These are phyloP conservation scores for Melanotus villosus DNA, from an alignment of 2,888 invertebrate genomes.

Conservation along the genomic window DNA sequence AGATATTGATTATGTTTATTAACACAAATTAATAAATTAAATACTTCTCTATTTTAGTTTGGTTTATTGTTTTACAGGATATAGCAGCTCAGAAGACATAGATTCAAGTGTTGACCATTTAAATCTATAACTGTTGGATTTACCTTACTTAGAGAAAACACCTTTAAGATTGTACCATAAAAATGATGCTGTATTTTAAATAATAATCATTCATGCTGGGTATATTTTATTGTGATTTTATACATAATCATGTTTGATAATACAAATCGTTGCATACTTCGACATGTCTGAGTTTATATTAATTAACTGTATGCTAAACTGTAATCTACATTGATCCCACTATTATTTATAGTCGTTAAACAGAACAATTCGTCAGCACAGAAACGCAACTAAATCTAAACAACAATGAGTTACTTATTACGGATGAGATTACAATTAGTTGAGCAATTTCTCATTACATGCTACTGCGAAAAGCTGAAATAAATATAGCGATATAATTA, in stretches of 20 bases:
- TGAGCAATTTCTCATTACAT: conserved; percentile 40
- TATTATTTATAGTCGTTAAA: conserved; percentile 38
- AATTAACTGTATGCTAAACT: conserved; percentile 30
- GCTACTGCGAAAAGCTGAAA: conserved; percentile 13
- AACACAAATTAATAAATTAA: too few species aligned
- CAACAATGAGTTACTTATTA: conserved; percentile 18
- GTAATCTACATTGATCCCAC: conserved; percentile 51
- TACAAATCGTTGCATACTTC: conserved; percentile 46
- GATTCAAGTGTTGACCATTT: too few species aligned
- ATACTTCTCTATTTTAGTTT: too few species aligned
- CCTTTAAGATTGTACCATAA: too few species aligned
- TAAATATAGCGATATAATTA: not conserved
- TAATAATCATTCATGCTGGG: not conserved
- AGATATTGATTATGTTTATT: too few species aligned
- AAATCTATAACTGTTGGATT: too few species aligned
- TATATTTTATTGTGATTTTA: conserved; percentile 40
- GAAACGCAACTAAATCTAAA: conserved; percentile 30
- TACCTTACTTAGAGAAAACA: too few species aligned
- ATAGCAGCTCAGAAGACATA: too few species aligned
- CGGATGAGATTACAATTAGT: conserved; percentile 35
- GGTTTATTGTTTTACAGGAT: too few species aligned
- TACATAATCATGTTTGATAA: conserved; percentile 43
- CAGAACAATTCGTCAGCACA: conserved; percentile 33
- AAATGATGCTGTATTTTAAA: too few species aligned
- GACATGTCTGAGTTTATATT: conserved; percentile 29